Percentiles rank a stretch among this genome's conserved stretches.
Evolutionary conservation across 2,113 vertebrate genomes (phyloP).

Genomic region (Plecotus auritus): DNA sequence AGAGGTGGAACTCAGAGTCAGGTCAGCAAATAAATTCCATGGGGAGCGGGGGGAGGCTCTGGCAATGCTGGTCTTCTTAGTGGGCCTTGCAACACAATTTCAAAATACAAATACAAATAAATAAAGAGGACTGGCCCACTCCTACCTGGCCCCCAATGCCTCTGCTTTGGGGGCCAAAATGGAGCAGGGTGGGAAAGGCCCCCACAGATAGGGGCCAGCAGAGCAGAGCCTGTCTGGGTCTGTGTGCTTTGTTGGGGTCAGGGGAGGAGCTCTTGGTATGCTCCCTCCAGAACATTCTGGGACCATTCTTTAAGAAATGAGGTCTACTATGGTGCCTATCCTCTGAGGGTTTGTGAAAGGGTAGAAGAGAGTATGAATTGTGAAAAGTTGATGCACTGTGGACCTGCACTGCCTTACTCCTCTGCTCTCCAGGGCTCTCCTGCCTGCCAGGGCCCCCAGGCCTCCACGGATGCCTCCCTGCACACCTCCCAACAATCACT

Average conservation of each 20-base stretch:
- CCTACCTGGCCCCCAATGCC: background rate
- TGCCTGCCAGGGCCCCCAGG: background rate
- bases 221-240: background rate
- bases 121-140: background rate
- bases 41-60: too few species aligned
- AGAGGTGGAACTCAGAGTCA: too few species aligned
- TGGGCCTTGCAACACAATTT: background rate
- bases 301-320: background rate
- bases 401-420: too few species aligned
- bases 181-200: background rate
- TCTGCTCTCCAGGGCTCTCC: background rate
- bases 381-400: background rate
- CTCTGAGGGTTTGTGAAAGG: background rate
- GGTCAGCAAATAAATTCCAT: too few species aligned
- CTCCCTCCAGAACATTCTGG: background rate
- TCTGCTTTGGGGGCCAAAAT: background rate
- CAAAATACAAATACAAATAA: background rate
- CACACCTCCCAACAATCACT: background rate
- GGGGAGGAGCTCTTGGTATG: background rate
- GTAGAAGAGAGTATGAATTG: background rate
- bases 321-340: background rate
- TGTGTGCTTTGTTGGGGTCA: background rate
- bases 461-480: background rate
- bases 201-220: background rate
- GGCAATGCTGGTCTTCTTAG: background rate